phyloP scores from a whole-genome alignment of 2,797 vertebrate genomes.

The Eulemur mongoz region DNA sequence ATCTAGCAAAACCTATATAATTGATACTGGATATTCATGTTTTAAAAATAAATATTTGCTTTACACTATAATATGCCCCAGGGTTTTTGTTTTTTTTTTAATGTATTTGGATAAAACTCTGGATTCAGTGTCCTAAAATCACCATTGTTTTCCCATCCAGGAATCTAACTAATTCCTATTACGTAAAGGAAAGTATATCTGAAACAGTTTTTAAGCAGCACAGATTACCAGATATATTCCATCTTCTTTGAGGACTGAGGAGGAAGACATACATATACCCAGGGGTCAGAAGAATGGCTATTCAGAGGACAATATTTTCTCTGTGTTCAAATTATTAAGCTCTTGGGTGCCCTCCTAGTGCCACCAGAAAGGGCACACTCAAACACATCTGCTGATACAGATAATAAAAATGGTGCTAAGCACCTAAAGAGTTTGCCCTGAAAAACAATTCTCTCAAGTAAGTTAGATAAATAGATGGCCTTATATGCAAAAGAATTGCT shows the following conservation, averaged over 20 bases:
- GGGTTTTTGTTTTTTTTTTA: too few species aligned
- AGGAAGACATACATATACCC: background rate
- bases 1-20: background rate
- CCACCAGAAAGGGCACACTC: background rate
- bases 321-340: slow-evolving; percentile 50
- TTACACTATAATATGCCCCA: background rate
- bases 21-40: background rate
- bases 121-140: background rate
- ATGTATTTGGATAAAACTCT: background rate
- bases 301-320: background rate
- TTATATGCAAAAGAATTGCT: background rate
- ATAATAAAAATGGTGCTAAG: slow-evolving; percentile 19
- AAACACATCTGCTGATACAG: background rate
- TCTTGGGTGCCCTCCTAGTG: background rate
- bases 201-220: background rate
- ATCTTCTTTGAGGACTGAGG: slow-evolving; percentile 13
- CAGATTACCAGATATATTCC: background rate
- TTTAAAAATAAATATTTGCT: background rate
- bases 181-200: background rate
- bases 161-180: background rate
- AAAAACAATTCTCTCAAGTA: background rate
- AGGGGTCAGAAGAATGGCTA: background rate
- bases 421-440: background rate
- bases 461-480: background rate
- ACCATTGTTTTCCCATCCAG: background rate